Percentiles rank a stretch among this genome's conserved stretches.
These are phyloP conservation scores for Oreochromis mossambicus DNA, from an alignment of 2,797 vertebrate species.

Conservation along the genomic window DNA sequence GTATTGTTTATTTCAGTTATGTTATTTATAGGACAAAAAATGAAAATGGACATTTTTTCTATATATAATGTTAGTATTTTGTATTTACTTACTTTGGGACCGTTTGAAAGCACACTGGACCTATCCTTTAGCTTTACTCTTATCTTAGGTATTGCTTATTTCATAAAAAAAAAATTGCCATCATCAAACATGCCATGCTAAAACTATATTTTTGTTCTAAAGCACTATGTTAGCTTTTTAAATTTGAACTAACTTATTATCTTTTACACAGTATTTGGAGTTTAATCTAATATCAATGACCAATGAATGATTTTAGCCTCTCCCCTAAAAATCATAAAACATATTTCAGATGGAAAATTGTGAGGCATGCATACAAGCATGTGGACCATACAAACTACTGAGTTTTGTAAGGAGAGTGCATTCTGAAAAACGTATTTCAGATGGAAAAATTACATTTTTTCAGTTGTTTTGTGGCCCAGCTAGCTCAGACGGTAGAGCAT, in stretches of 20 bases:
- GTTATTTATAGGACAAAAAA: background rate
- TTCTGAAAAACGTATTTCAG: background rate
- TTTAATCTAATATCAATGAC: background rate
- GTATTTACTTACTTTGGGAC: background rate
- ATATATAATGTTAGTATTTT: background rate
- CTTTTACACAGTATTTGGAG: background rate
- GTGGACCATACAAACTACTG: background rate
- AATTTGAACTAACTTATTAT: background rate
- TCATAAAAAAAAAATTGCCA: background rate
- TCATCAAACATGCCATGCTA: background rate
- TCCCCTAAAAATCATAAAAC: background rate
- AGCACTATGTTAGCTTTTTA: background rate
- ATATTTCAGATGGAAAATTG: background rate
- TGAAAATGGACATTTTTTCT: background rate
- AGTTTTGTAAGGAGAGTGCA: background rate
- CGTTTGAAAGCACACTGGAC: background rate
- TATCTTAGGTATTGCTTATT: background rate
- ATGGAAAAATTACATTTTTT: background rate
- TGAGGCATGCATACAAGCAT: background rate
- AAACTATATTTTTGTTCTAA: background rate
- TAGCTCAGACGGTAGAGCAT: no score
- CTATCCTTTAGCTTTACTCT: background rate
- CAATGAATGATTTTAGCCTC: background rate
- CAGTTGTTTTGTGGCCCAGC: no score
- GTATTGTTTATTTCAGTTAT: background rate